These are phyloP conservation scores for Pedetes capensis DNA, from an alignment of 2,113 vertebrate species.

Conservation along the genomic window DNA sequence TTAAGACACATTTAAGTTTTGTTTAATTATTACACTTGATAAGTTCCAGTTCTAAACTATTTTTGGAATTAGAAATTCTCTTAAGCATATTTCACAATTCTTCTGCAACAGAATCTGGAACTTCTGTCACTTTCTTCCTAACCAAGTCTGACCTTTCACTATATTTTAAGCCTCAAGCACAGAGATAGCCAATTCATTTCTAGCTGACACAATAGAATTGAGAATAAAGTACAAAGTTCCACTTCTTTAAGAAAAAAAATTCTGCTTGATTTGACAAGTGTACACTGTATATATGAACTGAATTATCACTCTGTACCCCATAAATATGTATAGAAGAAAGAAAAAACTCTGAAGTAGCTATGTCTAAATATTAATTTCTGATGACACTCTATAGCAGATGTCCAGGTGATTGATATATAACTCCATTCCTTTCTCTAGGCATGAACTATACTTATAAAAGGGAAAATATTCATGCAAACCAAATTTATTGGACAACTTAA, in stretches of 20 bases:
- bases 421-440: background rate
- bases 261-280: too few species aligned
- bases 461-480: background rate
- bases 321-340: too few species aligned
- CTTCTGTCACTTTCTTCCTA: background rate
- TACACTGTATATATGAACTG: too few species aligned
- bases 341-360: background rate
- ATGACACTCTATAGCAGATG: background rate
- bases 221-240: background rate
- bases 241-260: background rate
- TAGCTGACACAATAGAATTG: background rate
- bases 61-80: conserved; percentile 24
- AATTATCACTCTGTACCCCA: too few species aligned
- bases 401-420: background rate
- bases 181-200: background rate
- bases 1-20: background rate
- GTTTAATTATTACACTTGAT: background rate
- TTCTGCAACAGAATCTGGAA: background rate
- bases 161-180: background rate
- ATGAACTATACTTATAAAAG: background rate
- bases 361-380: background rate
- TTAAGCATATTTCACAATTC: background rate
- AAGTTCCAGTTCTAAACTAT: background rate
- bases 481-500: background rate
- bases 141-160: background rate